Conservation (phyloP, 2,113 vertebrate genomes). For the Phasianus colchicus region DNA sequence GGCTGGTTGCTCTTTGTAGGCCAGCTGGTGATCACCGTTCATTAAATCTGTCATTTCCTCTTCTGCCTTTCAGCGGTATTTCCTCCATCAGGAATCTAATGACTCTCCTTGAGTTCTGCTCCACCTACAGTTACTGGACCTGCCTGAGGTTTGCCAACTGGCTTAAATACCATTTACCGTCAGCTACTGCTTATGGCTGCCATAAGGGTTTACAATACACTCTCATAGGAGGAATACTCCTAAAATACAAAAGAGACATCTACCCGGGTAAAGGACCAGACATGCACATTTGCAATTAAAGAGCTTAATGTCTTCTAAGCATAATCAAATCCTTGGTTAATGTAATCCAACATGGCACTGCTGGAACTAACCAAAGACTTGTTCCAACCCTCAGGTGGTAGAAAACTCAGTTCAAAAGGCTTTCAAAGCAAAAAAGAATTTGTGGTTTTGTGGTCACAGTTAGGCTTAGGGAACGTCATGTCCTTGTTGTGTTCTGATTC, state of each 20-base stretch:
- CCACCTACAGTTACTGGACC: slow-evolving; percentile 30
- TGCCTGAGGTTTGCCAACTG: slow-evolving; percentile 43
- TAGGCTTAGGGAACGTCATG: neutral
- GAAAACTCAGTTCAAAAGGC: neutral
- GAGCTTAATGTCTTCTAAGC: neutral
- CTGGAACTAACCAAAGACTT: neutral
- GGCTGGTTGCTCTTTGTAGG: neutral
- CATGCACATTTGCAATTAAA: neutral
- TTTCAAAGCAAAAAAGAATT: neutral
- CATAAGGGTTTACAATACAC: neutral
- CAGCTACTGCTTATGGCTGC: neutral
- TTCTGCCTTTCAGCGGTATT: slow-evolving; percentile 53
- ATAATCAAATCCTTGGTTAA: neutral
- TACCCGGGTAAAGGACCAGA: neutral
- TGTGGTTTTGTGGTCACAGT: slow-evolving; percentile 25
- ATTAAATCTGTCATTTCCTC: slow-evolving; percentile 65
- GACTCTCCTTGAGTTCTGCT: slow-evolving; percentile 36
- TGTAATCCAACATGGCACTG: neutral
- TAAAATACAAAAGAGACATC: neutral
- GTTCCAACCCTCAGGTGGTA: neutral
- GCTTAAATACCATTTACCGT: neutral
- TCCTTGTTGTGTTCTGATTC: neutral
- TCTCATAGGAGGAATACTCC: neutral
- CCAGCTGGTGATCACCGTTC: slow-evolving; percentile 10
- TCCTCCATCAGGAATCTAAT: slow-evolving; percentile 62